These are phyloP conservation scores for Eupithecia subfuscata DNA, from an alignment of 2,888 invertebrate species.

Conservation along the genomic window DNA sequence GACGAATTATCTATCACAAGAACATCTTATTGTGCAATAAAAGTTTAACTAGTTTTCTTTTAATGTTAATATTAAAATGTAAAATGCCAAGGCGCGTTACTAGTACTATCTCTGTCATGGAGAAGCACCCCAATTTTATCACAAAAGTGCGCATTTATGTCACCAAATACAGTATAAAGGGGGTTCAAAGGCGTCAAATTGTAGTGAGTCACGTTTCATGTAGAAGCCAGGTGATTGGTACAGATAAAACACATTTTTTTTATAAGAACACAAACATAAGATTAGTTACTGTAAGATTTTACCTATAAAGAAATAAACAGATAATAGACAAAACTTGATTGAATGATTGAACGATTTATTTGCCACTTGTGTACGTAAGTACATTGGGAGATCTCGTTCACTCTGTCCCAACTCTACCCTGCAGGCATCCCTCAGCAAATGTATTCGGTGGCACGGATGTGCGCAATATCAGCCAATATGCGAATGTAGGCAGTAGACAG, in stretches of 20 bases:
- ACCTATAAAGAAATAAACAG: background rate
- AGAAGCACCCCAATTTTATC: background rate
- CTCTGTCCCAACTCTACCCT: slow-evolving; percentile 25
- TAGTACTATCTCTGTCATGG: background rate
- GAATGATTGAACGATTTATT: background rate
- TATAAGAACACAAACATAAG: too few species aligned
- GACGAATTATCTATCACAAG: background rate
- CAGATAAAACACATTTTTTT: too few species aligned
- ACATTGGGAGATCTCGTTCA: background rate
- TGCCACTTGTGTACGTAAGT: background rate
- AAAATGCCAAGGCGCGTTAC: background rate
- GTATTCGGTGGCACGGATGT: slow-evolving; percentile 48
- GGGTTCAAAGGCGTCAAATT: background rate
- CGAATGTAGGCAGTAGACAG: slow-evolving; percentile 61
- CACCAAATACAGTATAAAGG: background rate
- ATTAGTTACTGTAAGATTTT: background rate
- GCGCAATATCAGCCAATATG: slow-evolving; percentile 66
- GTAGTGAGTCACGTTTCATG: background rate
- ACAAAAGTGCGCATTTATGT: background rate
- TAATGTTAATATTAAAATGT: too few species aligned
- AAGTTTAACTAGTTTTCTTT: background rate
- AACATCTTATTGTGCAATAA: background rate
- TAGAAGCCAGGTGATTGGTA: too few species aligned
- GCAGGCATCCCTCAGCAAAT: slow-evolving; percentile 34
- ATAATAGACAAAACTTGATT: background rate